phyloP scores from a whole-genome alignment of 2,113 vertebrate species.

The Aptenodytes forsteri region DNA sequence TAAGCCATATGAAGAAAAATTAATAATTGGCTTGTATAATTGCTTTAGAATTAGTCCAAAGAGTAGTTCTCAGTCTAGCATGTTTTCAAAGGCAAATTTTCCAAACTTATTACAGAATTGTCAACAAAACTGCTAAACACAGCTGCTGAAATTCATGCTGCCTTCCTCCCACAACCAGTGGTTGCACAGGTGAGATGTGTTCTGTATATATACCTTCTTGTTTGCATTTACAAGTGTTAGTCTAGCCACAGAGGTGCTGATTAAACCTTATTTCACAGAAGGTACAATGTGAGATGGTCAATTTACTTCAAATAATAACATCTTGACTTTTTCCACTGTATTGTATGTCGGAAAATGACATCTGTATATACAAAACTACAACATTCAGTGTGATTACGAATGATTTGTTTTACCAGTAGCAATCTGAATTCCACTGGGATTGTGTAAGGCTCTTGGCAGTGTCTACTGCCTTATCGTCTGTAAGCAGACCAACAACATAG shows the following conservation, averaged over 20 bases:
- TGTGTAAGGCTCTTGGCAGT: constrained; percentile 17
- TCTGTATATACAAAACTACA: not conserved
- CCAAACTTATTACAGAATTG: not conserved
- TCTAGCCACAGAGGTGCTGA: not conserved
- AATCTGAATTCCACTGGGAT: constrained; percentile 12
- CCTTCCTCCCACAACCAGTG: not conserved
- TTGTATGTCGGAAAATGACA: not conserved
- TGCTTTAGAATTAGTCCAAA: not conserved
- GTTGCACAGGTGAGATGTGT: not conserved
- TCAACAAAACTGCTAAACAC: not conserved
- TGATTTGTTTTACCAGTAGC: not conserved
- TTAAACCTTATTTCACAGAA: not conserved
- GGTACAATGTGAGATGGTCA: not conserved
- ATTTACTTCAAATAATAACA: not conserved
- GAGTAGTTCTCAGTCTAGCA: not conserved
- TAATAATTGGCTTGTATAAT: not conserved
- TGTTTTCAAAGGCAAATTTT: not conserved
- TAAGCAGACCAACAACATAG: not conserved
- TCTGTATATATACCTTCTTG: not conserved
- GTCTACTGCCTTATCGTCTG: not conserved
- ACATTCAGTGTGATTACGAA: not conserved
- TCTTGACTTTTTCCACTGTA: not conserved
- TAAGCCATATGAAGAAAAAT: not conserved
- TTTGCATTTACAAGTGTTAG: not conserved
- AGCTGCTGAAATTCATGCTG: not conserved